Base-by-base conservation (phyloP, 1,140 invertebrate genomes). In the Drosophila lacertosa region DNA sequence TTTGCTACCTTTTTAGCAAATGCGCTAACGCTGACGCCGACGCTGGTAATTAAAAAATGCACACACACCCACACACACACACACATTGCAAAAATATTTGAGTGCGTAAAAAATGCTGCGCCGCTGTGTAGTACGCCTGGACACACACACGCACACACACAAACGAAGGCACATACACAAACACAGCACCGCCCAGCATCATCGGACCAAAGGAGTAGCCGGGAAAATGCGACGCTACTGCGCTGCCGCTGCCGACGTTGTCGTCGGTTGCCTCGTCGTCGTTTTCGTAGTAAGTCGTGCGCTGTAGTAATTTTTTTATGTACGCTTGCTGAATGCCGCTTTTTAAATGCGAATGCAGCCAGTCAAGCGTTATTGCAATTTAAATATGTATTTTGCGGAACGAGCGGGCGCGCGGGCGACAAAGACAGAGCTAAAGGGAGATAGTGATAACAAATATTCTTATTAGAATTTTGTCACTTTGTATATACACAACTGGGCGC, bases 381-480 rank as follows among this genome's bases (percentile, higher is more conserved):
- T 48, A 42, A 35, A 33, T 63, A 45, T 47, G 15, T 32, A 37
- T 29, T 32, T 48, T 32, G 54, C 26, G n/a, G 18, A 37, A 18
- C 33, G 26, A 51, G 29, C n/a, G 37, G 54, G 33, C n/a, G 18
- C 32, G 24, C 33, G 26, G 45, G 29, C n/a, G 37, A 9, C 24
- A 10, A 50, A 24, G 0, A 22, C 20, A 1, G 29, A 33, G 40
- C 2, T 53, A 5, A 6, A 26, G 16, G 4, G 32, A 60, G 24
- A 55, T 33, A 63, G 63, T 68, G 81, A 86, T 80, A 84, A 86
- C 67, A 70, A 63, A 76, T 68, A 77, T 80, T 84, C 81, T 70
- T 86, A 86, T 84, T 80, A 80, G 76, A 84, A 77, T 80, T 80
- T 80, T 74, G 64, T 76, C 77, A 77, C 62, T 86, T 69, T 77